Evolutionary conservation across 2,888 invertebrate species (phyloP).

Genomic region (Cheilosia pagana): DNA sequence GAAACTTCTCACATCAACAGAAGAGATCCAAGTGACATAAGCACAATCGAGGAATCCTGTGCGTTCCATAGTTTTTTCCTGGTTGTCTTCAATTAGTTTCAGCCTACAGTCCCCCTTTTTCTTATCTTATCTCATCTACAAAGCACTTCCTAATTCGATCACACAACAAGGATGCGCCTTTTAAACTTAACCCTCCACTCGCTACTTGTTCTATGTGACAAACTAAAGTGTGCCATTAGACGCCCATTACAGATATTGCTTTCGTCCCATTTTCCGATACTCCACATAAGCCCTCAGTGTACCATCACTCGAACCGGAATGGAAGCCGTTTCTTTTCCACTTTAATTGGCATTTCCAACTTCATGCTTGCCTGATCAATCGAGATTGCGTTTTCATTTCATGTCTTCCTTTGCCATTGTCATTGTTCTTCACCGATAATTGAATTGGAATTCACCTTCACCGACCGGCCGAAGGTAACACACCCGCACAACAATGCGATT

Average conservation of each 20-base stretch:
- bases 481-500: conserved; percentile 43
- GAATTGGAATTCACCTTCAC: conserved; percentile 61
- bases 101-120: too few relatives aligned
- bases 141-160: conserved; percentile 7
- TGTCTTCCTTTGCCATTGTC: conserved; percentile 27
- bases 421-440: conserved; percentile 62
- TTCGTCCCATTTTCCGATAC: conserved; percentile 48
- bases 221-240: conserved; percentile 30
- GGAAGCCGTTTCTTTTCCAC: conserved; percentile 51
- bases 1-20: too few relatives aligned
- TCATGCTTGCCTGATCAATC: conserved; percentile 59
- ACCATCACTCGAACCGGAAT: conserved; percentile 38
- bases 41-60: too few relatives aligned
- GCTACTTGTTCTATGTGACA: conserved; percentile 11
- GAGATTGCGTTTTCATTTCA: conserved; percentile 62
- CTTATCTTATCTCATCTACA: too few relatives aligned
- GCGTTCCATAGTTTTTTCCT: too few relatives aligned
- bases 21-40: too few relatives aligned
- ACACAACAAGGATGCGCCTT: conserved; percentile 16
- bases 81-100: too few relatives aligned
- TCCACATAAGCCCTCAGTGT: conserved; percentile 2
- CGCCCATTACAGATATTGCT: conserved; percentile 44
- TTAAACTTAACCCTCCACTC: conserved; percentile 13
- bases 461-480: conserved; percentile 20
- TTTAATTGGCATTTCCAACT: conserved; percentile 68